phyloP scores from a whole-genome alignment of 2,113 vertebrate species.

The Parotia lawesii region DNA sequence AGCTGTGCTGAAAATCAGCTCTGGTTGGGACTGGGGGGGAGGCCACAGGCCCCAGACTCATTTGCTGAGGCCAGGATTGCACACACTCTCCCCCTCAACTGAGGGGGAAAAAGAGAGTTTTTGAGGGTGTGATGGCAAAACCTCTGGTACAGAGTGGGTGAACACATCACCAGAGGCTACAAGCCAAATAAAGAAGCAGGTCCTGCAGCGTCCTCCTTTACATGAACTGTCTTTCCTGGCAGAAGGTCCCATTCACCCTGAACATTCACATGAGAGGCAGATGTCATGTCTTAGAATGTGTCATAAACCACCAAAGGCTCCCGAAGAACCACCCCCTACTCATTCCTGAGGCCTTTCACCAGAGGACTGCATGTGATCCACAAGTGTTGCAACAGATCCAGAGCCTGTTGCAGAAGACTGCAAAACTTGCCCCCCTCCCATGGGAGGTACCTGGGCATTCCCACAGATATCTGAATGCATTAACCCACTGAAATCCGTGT shows the following conservation, averaged over 20 bases:
- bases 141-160: background rate
- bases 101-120: background rate
- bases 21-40: accelerated
- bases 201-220: background rate
- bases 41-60: background rate
- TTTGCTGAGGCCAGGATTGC: background rate
- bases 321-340: accelerated
- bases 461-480: background rate
- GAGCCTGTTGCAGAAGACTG: background rate
- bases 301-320: background rate
- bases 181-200: background rate
- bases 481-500: too few species aligned
- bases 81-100: background rate
- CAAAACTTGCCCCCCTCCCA: background rate
- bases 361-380: background rate
- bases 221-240: background rate
- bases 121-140: accelerated
- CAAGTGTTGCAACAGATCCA: background rate
- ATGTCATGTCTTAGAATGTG: background rate
- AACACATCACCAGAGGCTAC: background rate
- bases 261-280: accelerated
- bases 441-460: background rate
- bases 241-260: background rate
- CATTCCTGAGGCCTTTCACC: background rate
- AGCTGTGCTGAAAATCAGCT: background rate